These are phyloP conservation scores for Hymenochirus boettgeri DNA, from an alignment of 2,113 vertebrate species.

Conservation along the genomic window DNA sequence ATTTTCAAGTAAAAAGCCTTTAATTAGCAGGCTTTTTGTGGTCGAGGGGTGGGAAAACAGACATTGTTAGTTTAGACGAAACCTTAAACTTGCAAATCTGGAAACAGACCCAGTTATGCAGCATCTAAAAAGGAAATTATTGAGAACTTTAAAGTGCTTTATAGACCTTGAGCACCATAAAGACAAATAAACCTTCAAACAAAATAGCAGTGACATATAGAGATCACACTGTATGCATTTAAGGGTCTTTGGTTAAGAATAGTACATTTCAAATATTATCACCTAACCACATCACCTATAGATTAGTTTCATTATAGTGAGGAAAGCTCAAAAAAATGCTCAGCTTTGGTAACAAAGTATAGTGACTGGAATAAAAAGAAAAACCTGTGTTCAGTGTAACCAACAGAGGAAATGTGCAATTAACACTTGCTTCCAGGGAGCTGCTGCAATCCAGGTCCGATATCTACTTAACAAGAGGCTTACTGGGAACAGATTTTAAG, in stretches of 20 bases:
- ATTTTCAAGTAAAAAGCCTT: conserved; percentile 25
- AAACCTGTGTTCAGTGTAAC: no score
- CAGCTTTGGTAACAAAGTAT: not conserved
- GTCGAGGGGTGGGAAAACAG: not conserved
- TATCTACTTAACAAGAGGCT: not conserved
- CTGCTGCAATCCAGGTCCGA: not conserved
- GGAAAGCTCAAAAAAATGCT: not conserved
- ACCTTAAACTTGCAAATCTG: not conserved
- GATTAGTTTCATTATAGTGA: not conserved
- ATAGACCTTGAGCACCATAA: not conserved
- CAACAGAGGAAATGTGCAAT: not conserved
- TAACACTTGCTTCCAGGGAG: not conserved
- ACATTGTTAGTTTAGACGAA: not conserved
- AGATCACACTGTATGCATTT: not conserved
- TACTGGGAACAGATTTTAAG: not conserved
- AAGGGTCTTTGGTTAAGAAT: conserved; percentile 17
- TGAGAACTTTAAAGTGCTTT: conserved; percentile 11
- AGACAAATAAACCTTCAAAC: not conserved
- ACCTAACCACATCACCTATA: not conserved
- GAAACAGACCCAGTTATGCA: conserved; percentile 1
- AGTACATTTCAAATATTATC: not conserved
- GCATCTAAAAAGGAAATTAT: not conserved
- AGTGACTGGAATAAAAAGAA: not conserved
- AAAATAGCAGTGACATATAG: not conserved
- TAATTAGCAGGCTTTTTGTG: not conserved